Base-by-base conservation (phyloP, 2,113 vertebrate genomes). In the Sula dactylatra region DNA sequence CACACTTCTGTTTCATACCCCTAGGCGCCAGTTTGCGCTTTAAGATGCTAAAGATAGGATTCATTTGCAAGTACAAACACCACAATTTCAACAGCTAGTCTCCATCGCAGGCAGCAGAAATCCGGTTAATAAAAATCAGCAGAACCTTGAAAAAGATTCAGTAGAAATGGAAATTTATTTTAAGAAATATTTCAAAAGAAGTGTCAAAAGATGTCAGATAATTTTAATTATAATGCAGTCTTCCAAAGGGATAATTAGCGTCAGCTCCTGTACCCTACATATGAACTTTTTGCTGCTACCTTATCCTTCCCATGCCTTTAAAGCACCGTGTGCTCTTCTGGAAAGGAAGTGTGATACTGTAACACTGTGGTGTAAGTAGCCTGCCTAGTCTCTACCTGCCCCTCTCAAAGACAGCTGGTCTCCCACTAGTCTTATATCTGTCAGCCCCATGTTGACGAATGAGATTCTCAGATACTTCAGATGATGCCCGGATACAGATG, bases 181-280 rank as follows among this genome's bases (percentile, higher is more conserved):
- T 91, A 87, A 58, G 87, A 93, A 94, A 87, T 84, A 84, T 55
- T 91, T 87, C 45, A 84, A 54, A 74, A 78, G 45, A 93, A 94
- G 69, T 42, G 32, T 50, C 69, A 54, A 89, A 93, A 4, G 10
- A 77, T 58, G 87, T 40, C 32, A 32, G 25, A 74, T 84, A 56
- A 94, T 81, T 91, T 94, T 74, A 94, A 58, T 89, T 91, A 91
- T 42, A 91, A 62, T 16, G 52, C 4, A 11, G 52, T 64, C 65
- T 82, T 87, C 77, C 73, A 56, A 86, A 67, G 66, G 31, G 34
- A 52, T 85, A 93, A 95, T 93, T 79, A 96, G 34, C 73, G 86
- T 52, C 61, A 82, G 44, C 34, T 94, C 40, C 44, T 56, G 9
- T n/a, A 95, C 50, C 27, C 44, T 54, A n/a, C 15, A 38, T 21